Percentiles rank a stretch among this genome's conserved stretches.
Evolutionary conservation across 2,888 invertebrate species (phyloP).

Genomic region (Dromius quadrimaculatus): DNA sequence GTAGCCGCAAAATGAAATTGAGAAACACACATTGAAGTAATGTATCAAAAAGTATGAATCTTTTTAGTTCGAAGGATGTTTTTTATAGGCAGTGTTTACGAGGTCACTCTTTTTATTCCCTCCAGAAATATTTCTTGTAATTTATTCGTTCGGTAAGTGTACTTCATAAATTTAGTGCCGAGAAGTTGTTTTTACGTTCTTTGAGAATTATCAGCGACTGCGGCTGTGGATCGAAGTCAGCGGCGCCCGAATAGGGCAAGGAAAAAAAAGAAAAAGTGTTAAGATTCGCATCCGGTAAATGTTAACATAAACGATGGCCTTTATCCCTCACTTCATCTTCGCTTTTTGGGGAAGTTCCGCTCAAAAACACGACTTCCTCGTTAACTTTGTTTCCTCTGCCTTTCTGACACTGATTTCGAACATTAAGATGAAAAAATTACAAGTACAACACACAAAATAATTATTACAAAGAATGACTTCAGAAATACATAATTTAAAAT

Average conservation of each 20-base stretch:
- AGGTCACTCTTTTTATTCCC: constrained; percentile 50
- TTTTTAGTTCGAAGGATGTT: too few species aligned
- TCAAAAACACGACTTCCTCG: constrained; percentile 15
- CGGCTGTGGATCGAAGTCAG: neutral
- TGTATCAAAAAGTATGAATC: too few species aligned
- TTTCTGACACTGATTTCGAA: too few species aligned
- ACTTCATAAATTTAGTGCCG: constrained; percentile 50
- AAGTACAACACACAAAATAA: too few species aligned
- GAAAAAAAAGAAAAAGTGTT: neutral
- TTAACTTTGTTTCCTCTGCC: neutral
- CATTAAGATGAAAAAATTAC: too few species aligned
- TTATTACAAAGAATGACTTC: too few species aligned
- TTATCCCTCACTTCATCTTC: constrained; percentile 1
- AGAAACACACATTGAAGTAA: too few species aligned
- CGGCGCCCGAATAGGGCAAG: neutral
- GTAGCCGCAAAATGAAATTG: too few species aligned
- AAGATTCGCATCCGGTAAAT: constrained; percentile 31
- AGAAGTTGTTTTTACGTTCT: constrained; percentile 46
- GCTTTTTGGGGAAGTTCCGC: constrained; percentile 32
- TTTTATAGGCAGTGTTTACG: constrained; percentile 51
- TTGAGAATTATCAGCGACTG: constrained; percentile 44
- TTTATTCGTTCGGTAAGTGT: constrained; percentile 52
- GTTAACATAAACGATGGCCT: constrained; percentile 42
- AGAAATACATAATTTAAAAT: too few species aligned
- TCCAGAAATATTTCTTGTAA: constrained; percentile 50